phyloP scores from a whole-genome alignment of 2,113 vertebrate genomes.

The Ariopsis seemanni region DNA sequence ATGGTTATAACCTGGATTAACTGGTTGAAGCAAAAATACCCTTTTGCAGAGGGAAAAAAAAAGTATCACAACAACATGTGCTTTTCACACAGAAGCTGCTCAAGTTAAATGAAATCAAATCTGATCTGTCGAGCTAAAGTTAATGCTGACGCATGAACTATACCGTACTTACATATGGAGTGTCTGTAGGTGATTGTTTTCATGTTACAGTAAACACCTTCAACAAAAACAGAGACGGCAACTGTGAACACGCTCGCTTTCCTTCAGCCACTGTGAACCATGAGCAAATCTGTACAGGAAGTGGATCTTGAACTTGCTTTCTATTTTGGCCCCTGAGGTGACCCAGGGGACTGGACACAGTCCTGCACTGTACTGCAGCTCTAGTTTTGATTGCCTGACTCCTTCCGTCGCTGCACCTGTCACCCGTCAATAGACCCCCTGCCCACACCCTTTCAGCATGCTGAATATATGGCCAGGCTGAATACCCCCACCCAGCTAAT shows the following conservation, averaged over 20 bases:
- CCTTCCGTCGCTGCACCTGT: constrained; percentile 83
- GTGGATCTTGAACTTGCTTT: constrained; percentile 60
- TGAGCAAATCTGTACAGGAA: constrained; percentile 51
- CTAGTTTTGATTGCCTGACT: constrained; percentile 73
- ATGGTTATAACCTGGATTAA: constrained; percentile 76
- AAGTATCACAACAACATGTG: neutral
- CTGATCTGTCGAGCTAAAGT: neutral
- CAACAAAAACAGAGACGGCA: neutral
- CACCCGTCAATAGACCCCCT: constrained; percentile 84
- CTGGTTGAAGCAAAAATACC: constrained; percentile 68
- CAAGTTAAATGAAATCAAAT: neutral
- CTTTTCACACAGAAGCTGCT: neutral
- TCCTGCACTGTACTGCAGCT: constrained; percentile 62
- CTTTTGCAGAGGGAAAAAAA: constrained; percentile 50
- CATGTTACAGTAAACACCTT: neutral
- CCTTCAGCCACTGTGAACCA: constrained; percentile 19
- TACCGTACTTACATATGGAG: neutral
- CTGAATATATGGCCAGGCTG: constrained; percentile 84
- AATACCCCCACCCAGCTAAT: constrained; percentile 78
- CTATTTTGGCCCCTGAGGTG: constrained; percentile 61
- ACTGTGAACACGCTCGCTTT: neutral
- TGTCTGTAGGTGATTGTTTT: neutral
- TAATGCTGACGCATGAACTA: neutral
- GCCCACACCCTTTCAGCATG: constrained; percentile 83
- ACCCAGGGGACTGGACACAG: constrained; percentile 58